Conservation (phyloP, 2,888 invertebrate species). For the Catocala fraxini region DNA sequence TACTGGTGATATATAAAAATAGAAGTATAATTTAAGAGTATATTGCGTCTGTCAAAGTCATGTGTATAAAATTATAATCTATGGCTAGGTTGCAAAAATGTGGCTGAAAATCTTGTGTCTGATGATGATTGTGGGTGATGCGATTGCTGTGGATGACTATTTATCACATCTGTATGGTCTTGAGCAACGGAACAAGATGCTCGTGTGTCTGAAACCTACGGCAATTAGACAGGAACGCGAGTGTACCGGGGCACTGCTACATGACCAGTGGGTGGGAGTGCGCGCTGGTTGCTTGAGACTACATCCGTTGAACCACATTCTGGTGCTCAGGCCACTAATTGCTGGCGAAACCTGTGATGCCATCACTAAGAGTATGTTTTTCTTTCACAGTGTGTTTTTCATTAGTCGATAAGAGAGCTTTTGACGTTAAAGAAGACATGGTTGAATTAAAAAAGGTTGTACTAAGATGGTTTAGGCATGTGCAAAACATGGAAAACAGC, state of each 20-base stretch:
- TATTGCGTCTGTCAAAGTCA: neutral
- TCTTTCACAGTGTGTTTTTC: too few species aligned
- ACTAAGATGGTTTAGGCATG: too few species aligned
- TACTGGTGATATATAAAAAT: too few species aligned
- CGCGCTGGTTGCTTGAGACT: slow-evolving; percentile 44
- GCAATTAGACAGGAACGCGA: slow-evolving; percentile 22
- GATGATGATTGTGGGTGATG: slow-evolving; percentile 14
- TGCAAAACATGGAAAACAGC: too few species aligned
- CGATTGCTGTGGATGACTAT: slow-evolving; percentile 26
- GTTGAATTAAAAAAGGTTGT: too few species aligned
- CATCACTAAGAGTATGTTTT: neutral
- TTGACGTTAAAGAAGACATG: too few species aligned
- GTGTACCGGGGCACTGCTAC: slow-evolving; percentile 51
- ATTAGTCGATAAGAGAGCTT: too few species aligned
- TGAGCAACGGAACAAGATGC: slow-evolving; percentile 24
- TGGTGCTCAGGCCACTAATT: slow-evolving; percentile 18
- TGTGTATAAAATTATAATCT: neutral
- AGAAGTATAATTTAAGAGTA: too few species aligned
- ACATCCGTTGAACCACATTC: slow-evolving; percentile 15
- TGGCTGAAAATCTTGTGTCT: slow-evolving; percentile 26
- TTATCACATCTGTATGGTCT: slow-evolving; percentile 40
- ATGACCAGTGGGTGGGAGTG: slow-evolving; percentile 52
- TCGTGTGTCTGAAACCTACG: slow-evolving; percentile 34
- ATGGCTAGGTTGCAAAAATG: slow-evolving; percentile 20
- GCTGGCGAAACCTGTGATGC: slow-evolving; percentile 31